phyloP scores from a whole-genome alignment of 2,113 vertebrate genomes.

The Illadopsis cleaveri region DNA sequence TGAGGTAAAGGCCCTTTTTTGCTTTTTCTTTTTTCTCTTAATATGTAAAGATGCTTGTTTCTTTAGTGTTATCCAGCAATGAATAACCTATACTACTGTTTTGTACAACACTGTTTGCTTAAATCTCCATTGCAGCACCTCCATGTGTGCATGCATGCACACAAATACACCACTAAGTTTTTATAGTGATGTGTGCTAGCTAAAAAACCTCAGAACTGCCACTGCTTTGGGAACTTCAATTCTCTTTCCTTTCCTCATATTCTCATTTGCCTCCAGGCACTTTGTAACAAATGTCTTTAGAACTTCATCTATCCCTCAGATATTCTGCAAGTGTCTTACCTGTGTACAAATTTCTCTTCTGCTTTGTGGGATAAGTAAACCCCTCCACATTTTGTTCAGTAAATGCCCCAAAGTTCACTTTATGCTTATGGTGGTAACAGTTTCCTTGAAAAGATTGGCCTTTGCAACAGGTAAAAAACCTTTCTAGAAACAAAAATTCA shows the following conservation, averaged over 20 bases:
- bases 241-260: not conserved
- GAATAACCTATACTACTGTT: not conserved
- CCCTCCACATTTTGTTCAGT: fast-evolving
- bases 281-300: not conserved
- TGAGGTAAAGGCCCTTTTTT: not conserved
- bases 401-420: not conserved
- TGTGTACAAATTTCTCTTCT: not conserved
- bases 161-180: not conserved
- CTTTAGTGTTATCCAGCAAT: not conserved
- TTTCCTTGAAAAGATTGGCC: not conserved
- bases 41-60: not conserved
- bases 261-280: not conserved
- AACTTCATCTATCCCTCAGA: not conserved
- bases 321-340: not conserved
- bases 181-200: not conserved
- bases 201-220: not conserved
- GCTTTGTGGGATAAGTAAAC: not conserved
- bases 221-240: not conserved
- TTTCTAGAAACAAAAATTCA: not conserved
- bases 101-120: not conserved
- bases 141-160: fast-evolving
- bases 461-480: not conserved
- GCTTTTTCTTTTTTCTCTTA: fast-evolving
- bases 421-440: not conserved
- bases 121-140: not conserved